Base-by-base conservation (phyloP, 1,140 invertebrate species). In the Diplogasteroides magnus region DNA sequence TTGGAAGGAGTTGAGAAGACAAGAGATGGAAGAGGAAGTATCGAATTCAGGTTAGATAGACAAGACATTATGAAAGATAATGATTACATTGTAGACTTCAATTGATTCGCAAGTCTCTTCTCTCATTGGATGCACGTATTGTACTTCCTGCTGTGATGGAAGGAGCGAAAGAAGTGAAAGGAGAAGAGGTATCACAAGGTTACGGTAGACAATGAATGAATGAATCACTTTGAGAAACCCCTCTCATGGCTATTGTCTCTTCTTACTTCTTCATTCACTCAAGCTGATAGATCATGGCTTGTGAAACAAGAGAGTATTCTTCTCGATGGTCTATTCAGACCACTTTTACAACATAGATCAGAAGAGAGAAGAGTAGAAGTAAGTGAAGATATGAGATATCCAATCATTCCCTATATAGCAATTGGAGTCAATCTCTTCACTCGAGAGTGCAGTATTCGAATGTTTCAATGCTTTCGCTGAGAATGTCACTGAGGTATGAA, bases 101-200 rank as follows among this genome's bases (percentile, higher is more conserved):
- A 1, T 26, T 68, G 2, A 74, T 74, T 27, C 69, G 69, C 37
- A 23, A 64, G 31, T 23, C 73, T 3, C 61, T 74, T 19, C 37
- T 72, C 14, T 29, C 29, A 1, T 48, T 74, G n/a, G 73, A 74
- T 29, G 2, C 73, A 26, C 71, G 73, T 59, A 29, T 72, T 15
- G 15, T 74, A 0, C 66, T 64, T 0, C 25, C 37, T 19, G 69
- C 66, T 26, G 23, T 73, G 27, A 62, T 37, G 11, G 48, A 67
- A 14, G 64, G 69, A 0, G 69, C 72, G 23, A 61, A 62, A 11
- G 60, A 71, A 55, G 26, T 74, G 31, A 65, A 32, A 23, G 31
- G 58, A 2, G 64, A 67, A 27, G 48, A 69, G 64, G 71, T 72
- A 28, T 66, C 15, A 57, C 32, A 13, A 13, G 28, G 25, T n/a